Conservation (phyloP, 1,140 invertebrate species). For the Pogonognathellus flavescens region DNA sequence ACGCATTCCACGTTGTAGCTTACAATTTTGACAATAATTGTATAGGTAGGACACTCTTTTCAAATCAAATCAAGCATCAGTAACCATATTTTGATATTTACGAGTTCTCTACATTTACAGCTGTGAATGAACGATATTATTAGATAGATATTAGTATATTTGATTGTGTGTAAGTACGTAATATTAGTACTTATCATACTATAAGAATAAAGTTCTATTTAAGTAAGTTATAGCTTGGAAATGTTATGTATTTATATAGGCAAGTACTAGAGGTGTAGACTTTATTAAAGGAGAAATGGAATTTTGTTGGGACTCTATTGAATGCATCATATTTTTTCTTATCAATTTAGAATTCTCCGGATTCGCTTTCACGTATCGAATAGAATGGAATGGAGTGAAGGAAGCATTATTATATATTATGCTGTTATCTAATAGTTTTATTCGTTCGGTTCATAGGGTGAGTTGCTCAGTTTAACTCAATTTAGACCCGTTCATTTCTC, state of each 20-base stretch:
- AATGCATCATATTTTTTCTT: constrained; percentile 22
- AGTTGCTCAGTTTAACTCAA: constrained; percentile 32
- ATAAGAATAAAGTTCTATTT: too few relatives aligned
- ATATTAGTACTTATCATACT: too few relatives aligned
- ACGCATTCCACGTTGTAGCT: too few relatives aligned
- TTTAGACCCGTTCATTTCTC: constrained; percentile 37
- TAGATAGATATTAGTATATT: too few relatives aligned
- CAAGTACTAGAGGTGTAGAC: not conserved
- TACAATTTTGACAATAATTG: too few relatives aligned
- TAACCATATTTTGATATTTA: too few relatives aligned
- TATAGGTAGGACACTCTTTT: too few relatives aligned
- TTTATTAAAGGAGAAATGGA: constrained; percentile 22
- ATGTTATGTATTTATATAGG: not conserved
- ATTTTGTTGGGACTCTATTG: constrained; percentile 9
- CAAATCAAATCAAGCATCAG: too few relatives aligned
- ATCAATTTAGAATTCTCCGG: not conserved
- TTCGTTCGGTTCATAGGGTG: constrained; percentile 9
- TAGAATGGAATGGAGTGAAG: constrained; percentile 27
- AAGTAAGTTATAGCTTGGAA: not conserved
- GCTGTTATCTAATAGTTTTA: not conserved
- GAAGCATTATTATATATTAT: constrained; percentile 18
- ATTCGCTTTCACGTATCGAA: constrained; percentile 14
- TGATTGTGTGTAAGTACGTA: too few relatives aligned
- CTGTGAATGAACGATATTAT: too few relatives aligned
- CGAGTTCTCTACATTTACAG: too few relatives aligned